Percentiles rank a stretch among this genome's conserved stretches.
Conservation (phyloP, 2,888 invertebrate genomes). For the Pyrgus malvae region DNA sequence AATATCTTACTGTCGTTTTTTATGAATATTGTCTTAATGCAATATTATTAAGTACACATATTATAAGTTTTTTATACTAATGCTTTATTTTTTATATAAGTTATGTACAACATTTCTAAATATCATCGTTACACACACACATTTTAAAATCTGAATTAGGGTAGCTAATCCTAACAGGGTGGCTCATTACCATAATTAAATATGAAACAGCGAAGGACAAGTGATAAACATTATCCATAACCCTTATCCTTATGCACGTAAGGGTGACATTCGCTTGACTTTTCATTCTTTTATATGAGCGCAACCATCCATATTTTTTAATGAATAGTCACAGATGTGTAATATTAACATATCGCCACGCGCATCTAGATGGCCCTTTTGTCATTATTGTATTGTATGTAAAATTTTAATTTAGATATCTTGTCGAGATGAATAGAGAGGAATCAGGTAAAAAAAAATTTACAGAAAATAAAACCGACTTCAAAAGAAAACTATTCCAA, state of each 20-base stretch:
- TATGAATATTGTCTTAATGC: no score
- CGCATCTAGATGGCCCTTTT: slow-evolving; percentile 3
- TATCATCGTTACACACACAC: no score
- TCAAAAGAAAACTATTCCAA: no score
- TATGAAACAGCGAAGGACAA: slow-evolving; percentile 5
- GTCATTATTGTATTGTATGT: neutral
- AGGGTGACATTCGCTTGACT: slow-evolving; percentile 5
- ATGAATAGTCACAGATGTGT: slow-evolving; percentile 11
- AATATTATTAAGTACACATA: no score
- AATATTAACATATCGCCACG: slow-evolving; percentile 8
- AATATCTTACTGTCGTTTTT: no score
- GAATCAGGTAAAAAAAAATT: no score
- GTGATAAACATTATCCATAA: neutral
- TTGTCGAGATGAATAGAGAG: neutral
- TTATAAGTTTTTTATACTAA: no score
- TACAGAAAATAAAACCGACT: no score
- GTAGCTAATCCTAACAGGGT: slow-evolving; percentile 15
- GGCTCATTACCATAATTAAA: slow-evolving; percentile 22
- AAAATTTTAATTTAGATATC: neutral
- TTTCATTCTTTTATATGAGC: neutral
- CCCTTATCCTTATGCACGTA: slow-evolving; percentile 7
- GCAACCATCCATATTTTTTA: slow-evolving; percentile 18
- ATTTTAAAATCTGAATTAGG: slow-evolving; percentile 19
- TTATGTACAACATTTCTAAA: no score
- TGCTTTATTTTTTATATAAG: no score